Conservation (phyloP, 2,888 invertebrate species). For the Pseudococcus jackbeardsleyi region DNA sequence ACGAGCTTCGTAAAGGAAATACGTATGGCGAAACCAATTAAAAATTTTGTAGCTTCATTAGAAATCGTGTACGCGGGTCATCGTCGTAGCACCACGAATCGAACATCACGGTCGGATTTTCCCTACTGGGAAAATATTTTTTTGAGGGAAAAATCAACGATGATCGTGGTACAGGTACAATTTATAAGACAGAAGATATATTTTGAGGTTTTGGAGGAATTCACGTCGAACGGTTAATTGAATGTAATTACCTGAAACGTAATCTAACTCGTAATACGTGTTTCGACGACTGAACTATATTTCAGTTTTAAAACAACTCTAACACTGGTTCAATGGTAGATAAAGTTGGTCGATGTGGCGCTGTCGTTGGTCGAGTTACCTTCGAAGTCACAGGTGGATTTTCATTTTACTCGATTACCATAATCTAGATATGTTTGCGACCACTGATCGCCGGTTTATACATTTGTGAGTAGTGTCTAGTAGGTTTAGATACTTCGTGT, state of each 20-base stretch:
- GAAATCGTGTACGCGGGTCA: not conserved
- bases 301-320: conserved; percentile 38
- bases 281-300: conserved; percentile 35
- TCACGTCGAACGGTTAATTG: not conserved
- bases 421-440: not conserved
- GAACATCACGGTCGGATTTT: no score
- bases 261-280: conserved; percentile 44
- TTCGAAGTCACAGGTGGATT: not conserved
- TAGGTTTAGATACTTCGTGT: not conserved
- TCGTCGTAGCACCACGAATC: not conserved
- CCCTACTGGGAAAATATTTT: no score
- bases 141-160: not conserved
- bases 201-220: not conserved
- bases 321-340: conserved; percentile 43
- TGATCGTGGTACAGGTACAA: not conserved
- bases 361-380: not conserved
- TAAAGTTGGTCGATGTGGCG: not conserved
- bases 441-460: not conserved
- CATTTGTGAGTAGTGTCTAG: not conserved
- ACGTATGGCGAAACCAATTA: conserved; percentile 13
- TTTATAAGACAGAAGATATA: no score
- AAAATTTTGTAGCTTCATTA: conserved; percentile 39
- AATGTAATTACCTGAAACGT: conserved; percentile 35
- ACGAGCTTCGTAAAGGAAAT: not conserved
- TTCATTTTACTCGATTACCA: not conserved